phyloP scores from a whole-genome alignment of 2,113 vertebrate species.

The Cyprinodon variegatus region DNA sequence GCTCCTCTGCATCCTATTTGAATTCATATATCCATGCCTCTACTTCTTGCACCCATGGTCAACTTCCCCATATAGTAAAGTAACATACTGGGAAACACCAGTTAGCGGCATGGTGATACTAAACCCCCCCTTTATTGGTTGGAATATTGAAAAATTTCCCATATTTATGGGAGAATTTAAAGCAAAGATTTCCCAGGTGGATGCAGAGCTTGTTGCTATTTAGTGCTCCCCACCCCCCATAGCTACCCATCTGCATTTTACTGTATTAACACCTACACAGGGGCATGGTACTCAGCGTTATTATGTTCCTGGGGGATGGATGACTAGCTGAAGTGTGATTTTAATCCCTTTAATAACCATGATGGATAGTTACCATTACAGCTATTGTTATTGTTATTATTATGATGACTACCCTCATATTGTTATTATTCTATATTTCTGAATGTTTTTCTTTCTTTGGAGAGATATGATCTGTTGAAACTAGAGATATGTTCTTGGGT shows the following conservation, averaged over 20 bases:
- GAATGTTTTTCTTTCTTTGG: slow-evolving; percentile 71
- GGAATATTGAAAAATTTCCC: slow-evolving; percentile 74
- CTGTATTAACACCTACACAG: slow-evolving; percentile 58
- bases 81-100: slow-evolving; percentile 38
- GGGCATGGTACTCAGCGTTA: slow-evolving; percentile 60
- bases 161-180: slow-evolving; percentile 76
- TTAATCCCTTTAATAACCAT: slow-evolving; percentile 66
- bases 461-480: slow-evolving; percentile 63
- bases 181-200: slow-evolving; percentile 72
- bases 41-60: slow-evolving; percentile 40
- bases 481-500: slow-evolving; percentile 56
- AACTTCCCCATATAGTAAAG: slow-evolving; percentile 51
- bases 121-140: slow-evolving; percentile 33
- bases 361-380: slow-evolving; percentile 71
- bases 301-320: slow-evolving; percentile 51
- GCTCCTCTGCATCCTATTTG: slow-evolving; percentile 48
- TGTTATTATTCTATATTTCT: slow-evolving; percentile 71
- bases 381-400: slow-evolving; percentile 73
- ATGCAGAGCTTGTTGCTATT: slow-evolving; percentile 64
- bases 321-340: slow-evolving; percentile 62
- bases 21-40: slow-evolving; percentile 41
- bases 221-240: slow-evolving; percentile 52
- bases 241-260: slow-evolving; percentile 36
- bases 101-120: too few relatives aligned
- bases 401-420: slow-evolving; percentile 71